Conservation (phyloP, 2,113 vertebrate genomes). For the Microcebus murinus region DNA sequence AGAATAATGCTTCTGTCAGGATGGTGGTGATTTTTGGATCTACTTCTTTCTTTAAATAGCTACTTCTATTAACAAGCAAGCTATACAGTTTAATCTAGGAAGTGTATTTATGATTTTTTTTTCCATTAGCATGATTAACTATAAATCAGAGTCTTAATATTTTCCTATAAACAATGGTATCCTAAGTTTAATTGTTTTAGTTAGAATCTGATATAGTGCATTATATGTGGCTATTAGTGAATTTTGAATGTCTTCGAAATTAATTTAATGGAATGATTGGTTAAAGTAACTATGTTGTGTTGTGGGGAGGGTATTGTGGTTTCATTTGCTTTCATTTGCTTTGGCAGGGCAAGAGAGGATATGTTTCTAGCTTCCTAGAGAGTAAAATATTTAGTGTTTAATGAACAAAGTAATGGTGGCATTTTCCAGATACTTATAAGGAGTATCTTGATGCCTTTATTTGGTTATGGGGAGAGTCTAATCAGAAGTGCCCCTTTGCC, state of each 20-base stretch:
- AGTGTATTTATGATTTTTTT: not conserved
- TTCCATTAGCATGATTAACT: not conserved
- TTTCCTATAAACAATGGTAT: not conserved
- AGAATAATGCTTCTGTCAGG: not conserved
- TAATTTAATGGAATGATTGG: not conserved
- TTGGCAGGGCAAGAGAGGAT: not conserved
- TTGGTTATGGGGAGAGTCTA: not conserved
- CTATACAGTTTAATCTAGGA: constrained; percentile 18
- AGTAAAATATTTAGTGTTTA: constrained; percentile 11
- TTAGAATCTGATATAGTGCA: not conserved
- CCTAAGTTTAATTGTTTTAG: not conserved
- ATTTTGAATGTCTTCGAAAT: not conserved
- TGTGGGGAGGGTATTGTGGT: not conserved
- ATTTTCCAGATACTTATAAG: not conserved
- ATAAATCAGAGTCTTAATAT: not conserved
- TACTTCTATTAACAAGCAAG: constrained; percentile 72
- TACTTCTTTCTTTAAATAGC: constrained; percentile 41
- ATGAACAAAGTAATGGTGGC: not conserved
- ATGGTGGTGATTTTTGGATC: not conserved
- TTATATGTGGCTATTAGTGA: not conserved
- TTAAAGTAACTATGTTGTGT: not conserved
- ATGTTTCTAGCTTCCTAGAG: constrained; percentile 7
- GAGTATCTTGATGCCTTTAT: not conserved
- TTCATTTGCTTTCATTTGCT: not conserved
- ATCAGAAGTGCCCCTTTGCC: not conserved